Evolutionary conservation across 2,113 vertebrate species (phyloP).

Genomic region (Acrocephalus kingi): DNA sequence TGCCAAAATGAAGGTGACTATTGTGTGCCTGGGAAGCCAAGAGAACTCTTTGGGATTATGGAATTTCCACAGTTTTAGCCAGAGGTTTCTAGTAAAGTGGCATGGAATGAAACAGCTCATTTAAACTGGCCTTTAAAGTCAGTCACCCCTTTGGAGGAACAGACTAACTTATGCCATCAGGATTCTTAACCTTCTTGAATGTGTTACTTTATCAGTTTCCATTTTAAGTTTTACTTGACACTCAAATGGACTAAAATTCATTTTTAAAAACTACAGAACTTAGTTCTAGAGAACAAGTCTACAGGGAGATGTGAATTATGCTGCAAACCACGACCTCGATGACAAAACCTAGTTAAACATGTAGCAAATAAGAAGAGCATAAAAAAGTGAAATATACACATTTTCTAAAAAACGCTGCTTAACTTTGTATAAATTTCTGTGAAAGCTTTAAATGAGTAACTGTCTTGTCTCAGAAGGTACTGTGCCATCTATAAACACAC

Average conservation of each 20-base stretch:
- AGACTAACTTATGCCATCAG: background rate
- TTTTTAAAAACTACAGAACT: background rate
- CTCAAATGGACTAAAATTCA: background rate
- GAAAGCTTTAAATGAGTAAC: slow-evolving; percentile 56
- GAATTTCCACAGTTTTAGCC: background rate
- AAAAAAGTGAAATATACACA: slow-evolving; percentile 45
- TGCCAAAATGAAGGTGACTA: slow-evolving; percentile 20
- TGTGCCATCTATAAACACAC: slow-evolving; percentile 64
- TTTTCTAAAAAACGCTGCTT: slow-evolving; percentile 44
- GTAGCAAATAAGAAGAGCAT: slow-evolving; percentile 39
- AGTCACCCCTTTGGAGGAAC: background rate
- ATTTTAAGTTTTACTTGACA: background rate
- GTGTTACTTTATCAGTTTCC: background rate
- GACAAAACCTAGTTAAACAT: slow-evolving; percentile 48
- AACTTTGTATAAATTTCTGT: slow-evolving; percentile 20
- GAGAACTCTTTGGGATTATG: background rate
- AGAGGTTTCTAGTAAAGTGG: background rate
- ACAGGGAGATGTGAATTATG: slow-evolving; percentile 11
- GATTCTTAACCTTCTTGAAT: background rate
- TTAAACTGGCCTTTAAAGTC: background rate
- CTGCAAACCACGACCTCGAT: slow-evolving; percentile 36
- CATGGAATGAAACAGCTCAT: background rate
- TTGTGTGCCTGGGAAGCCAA: slow-evolving; percentile 3
- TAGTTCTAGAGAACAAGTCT: background rate
- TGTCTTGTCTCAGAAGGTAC: slow-evolving; percentile 54